Evolutionary conservation across 2,113 vertebrate species (phyloP).

Genomic region (Morone saxatilis): DNA sequence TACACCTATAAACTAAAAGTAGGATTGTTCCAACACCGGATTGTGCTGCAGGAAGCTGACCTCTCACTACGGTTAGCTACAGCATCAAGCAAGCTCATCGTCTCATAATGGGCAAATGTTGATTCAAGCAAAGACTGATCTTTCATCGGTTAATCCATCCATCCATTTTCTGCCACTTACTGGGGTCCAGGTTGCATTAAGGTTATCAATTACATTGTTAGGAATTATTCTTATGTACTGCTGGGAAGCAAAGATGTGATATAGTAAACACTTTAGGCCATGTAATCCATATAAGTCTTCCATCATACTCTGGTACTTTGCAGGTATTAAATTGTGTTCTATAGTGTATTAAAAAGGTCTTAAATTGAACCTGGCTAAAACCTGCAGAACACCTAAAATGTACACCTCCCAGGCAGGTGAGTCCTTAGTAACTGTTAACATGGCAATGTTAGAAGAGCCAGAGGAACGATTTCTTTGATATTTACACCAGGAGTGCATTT

Average conservation of each 20-base stretch:
- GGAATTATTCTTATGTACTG: neutral
- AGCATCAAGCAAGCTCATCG: too few relatives aligned
- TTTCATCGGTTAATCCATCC: neutral
- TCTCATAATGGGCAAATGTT: too few relatives aligned
- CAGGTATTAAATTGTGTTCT: neutral
- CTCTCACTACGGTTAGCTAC: too few relatives aligned
- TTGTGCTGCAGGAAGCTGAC: neutral
- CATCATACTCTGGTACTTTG: neutral
- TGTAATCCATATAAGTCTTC: neutral
- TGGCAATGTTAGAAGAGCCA: neutral
- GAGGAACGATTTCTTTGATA: neutral
- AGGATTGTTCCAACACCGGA: neutral
- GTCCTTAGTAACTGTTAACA: neutral
- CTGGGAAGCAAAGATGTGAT: neutral
- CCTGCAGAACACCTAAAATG: too few relatives aligned
- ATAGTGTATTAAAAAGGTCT: neutral
- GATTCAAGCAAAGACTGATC: neutral
- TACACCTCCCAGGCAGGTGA: neutral
- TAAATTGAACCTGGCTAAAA: neutral
- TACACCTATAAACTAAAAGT: neutral
- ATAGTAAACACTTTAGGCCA: neutral
- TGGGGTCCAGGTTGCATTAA: neutral
- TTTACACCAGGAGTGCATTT: neutral
- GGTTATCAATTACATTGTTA: neutral
- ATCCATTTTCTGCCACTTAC: neutral